phyloP scores from a whole-genome alignment of 2,888 invertebrate species.

The Chrysomela aeneicollis region DNA sequence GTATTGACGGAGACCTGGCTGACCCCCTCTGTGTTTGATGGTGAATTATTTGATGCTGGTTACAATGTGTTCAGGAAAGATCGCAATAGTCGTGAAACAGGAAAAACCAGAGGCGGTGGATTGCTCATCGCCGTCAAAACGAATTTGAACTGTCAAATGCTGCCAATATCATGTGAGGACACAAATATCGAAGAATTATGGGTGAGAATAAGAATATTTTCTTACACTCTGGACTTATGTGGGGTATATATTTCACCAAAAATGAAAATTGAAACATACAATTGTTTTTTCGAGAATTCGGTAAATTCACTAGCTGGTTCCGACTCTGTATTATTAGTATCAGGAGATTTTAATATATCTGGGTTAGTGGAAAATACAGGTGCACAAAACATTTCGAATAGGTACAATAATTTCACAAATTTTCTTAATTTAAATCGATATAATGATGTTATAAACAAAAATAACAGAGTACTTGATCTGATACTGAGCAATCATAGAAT shows the following conservation, averaged over 20 bases:
- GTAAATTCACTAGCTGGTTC: not conserved
- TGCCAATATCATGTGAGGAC: not conserved
- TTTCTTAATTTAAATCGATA: too few relatives aligned
- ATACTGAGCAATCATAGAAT: too few relatives aligned
- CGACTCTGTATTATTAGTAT: not conserved
- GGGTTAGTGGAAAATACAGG: too few relatives aligned
- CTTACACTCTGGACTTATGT: not conserved
- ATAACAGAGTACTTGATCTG: too few relatives aligned
- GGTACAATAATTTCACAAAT: too few relatives aligned
- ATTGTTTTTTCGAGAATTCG: not conserved
- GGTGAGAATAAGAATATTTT: not conserved
- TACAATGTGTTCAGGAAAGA: not conserved
- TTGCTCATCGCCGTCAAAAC: not conserved
- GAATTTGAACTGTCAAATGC: not conserved
- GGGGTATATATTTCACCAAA: not conserved
- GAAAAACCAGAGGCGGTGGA: not conserved
- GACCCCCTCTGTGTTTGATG: too few relatives aligned
- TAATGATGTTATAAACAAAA: too few relatives aligned
- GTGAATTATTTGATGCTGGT: too few relatives aligned
- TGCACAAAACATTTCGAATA: too few relatives aligned
- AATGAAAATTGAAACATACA: not conserved
- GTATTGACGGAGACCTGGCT: too few relatives aligned
- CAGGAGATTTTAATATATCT: constrained; percentile 1
- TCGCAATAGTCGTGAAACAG: not conserved
- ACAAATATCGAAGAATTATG: not conserved